Percentiles rank a stretch among this genome's conserved stretches.
phyloP scores from a whole-genome alignment of 2,888 invertebrate species.

The Bombylius discolor region DNA sequence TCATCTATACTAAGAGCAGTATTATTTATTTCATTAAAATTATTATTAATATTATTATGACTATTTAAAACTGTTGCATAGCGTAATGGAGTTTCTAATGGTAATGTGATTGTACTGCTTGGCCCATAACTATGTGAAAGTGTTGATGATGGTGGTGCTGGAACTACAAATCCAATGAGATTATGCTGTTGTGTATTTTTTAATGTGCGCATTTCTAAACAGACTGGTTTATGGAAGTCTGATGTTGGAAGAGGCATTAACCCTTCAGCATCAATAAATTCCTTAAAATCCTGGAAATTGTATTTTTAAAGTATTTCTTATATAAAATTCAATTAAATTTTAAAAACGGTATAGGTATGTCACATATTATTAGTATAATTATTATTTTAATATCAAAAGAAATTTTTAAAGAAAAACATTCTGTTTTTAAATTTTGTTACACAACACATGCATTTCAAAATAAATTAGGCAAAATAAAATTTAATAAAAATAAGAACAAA shows the following conservation, averaged over 20 bases:
- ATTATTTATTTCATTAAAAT: conserved; percentile 24
- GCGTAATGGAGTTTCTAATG: conserved; percentile 30
- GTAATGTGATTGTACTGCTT: conserved; percentile 33
- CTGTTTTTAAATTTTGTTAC: no score
- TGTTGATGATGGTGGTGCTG: conserved; percentile 23
- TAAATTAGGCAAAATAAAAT: no score
- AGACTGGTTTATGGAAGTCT: conserved; percentile 70
- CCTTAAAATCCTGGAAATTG: conserved; percentile 66
- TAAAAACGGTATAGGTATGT: no score
- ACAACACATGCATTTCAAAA: no score
- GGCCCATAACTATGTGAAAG: conserved; percentile 33
- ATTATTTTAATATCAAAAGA: no score
- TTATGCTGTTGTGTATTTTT: conserved; percentile 20
- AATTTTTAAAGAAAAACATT: no score
- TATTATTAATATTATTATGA: conserved; percentile 19
- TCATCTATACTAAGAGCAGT: conserved; percentile 20
- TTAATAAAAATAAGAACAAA: no score
- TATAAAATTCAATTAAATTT: no score
- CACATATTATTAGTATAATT: no score
- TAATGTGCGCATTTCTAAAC: conserved; percentile 62
- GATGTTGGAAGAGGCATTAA: conserved; percentile 76
- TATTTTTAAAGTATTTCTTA: background rate
- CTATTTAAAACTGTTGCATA: conserved; percentile 8
- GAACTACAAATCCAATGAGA: conserved; percentile 21
- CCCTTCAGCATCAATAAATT: conserved; percentile 81